These are phyloP conservation scores for Caenorhabditis doughertyi DNA, from an alignment of 2,888 invertebrate species.

Conservation along the genomic window DNA sequence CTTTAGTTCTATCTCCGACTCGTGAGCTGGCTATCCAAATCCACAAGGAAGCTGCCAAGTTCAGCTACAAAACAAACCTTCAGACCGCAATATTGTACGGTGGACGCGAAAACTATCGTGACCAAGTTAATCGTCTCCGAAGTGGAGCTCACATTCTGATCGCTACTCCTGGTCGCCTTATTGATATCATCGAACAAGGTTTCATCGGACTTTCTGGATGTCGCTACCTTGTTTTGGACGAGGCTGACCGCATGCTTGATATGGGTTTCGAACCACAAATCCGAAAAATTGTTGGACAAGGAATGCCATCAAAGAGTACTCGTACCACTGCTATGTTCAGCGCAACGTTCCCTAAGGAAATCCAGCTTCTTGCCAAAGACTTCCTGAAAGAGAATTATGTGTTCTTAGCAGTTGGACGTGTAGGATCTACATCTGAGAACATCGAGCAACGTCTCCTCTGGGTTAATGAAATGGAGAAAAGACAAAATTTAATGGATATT, in stretches of 20 bases:
- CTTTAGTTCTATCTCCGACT: conserved; percentile 97
- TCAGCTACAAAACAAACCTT: conserved; percentile 94
- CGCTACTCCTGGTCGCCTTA: conserved; percentile 97
- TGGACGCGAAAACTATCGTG: conserved; percentile 85
- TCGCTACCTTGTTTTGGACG: conserved; percentile 93
- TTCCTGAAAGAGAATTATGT: conserved; percentile 97
- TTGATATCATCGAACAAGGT: conserved; percentile 91
- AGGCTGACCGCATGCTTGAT: conserved; percentile 99
- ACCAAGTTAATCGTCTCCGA: conserved; percentile 82
- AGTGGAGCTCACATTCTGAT: conserved; percentile 96
- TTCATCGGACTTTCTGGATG: conserved; percentile 91
- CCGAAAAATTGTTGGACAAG: conserved; percentile 73
- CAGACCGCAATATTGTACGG: conserved; percentile 98
- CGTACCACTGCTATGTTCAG: conserved; percentile 99
- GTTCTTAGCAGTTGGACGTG: conserved; percentile 98
- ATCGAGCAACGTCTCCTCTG: conserved; percentile 96
- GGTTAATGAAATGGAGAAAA: conserved; percentile 98
- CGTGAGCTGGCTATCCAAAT: conserved; percentile 94
- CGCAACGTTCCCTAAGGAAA: conserved; percentile 99
- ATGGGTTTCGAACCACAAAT: conserved; percentile 99
- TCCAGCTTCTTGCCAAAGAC: conserved; percentile 95
- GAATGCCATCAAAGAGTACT: conserved; percentile 94
- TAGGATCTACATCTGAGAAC: conserved; percentile 99
- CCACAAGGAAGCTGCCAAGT: conserved; percentile 75
- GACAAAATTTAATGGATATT: conserved; percentile 95